A percentile compares a stretch with the other conserved stretches of the same genome.
These are phyloP conservation scores for Microcebus murinus DNA, from an alignment of 2,113 vertebrate species.

Conservation along the genomic window DNA sequence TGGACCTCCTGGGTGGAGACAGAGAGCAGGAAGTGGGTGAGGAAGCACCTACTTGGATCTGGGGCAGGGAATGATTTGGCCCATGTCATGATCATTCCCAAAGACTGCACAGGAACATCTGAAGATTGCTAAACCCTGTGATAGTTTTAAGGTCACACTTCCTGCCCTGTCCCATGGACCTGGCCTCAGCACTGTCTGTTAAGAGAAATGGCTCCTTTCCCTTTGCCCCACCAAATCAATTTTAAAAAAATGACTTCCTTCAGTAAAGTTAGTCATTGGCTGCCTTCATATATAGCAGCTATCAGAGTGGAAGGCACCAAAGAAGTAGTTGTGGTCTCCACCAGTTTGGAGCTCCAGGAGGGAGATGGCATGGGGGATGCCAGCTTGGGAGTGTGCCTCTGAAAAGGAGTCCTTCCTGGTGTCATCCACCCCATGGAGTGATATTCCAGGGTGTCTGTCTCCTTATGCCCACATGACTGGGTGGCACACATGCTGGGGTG, in stretches of 20 bases:
- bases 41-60: neutral
- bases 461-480: neutral
- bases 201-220: neutral
- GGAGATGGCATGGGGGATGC: neutral
- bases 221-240: neutral
- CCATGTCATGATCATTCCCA: neutral
- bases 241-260: neutral
- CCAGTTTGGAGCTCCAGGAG: neutral
- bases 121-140: neutral
- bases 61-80: neutral
- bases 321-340: neutral
- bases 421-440: neutral
- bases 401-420: neutral
- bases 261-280: neutral
- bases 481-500: neutral
- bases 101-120: neutral
- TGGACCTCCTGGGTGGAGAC: neutral
- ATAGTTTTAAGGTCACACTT: neutral
- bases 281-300: neutral
- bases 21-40: rapidly evolving
- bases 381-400: neutral
- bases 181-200: neutral
- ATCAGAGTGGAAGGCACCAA: neutral
- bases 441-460: neutral
- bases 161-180: neutral